Evolutionary conservation across 2,113 vertebrate genomes (phyloP).

Genomic region (Gobiocypris rarus): DNA sequence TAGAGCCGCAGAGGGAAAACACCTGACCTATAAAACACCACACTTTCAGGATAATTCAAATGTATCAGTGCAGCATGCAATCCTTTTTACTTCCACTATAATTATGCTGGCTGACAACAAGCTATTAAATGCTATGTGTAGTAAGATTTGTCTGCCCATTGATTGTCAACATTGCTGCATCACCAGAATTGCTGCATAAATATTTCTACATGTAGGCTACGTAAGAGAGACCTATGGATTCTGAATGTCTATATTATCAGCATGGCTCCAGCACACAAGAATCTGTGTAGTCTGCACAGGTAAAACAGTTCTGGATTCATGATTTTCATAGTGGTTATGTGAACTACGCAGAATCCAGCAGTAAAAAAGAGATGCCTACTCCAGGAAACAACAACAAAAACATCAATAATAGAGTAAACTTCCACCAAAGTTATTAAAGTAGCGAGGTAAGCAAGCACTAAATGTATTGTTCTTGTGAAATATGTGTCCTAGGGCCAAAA

Average conservation of each 20-base stretch:
- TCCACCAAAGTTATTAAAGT: constrained; percentile 26
- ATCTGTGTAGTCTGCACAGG: not conserved
- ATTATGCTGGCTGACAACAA: constrained; percentile 24
- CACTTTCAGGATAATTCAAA: constrained; percentile 32
- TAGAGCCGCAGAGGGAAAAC: constrained; percentile 34
- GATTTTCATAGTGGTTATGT: not conserved
- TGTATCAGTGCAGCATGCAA: constrained; percentile 13
- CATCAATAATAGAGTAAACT: not conserved
- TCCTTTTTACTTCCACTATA: constrained; percentile 27
- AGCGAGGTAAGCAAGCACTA: not conserved
- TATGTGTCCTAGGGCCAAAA: not conserved
- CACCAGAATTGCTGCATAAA: constrained; percentile 24
- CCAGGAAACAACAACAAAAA: not conserved
- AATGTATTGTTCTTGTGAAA: not conserved
- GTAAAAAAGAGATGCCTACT: not conserved
- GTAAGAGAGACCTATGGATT: not conserved
- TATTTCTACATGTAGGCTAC: not conserved
- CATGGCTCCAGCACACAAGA: not conserved
- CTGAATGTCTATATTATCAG: not conserved
- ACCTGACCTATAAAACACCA: constrained; percentile 37
- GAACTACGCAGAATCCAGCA: constrained; percentile 1
- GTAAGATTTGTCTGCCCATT: constrained; percentile 42
- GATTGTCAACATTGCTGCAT: constrained; percentile 27
- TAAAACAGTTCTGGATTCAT: not conserved
- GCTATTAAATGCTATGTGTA: constrained; percentile 28